Base-by-base conservation (phyloP, 2,888 invertebrate species). In the Eledone cirrhosa region DNA sequence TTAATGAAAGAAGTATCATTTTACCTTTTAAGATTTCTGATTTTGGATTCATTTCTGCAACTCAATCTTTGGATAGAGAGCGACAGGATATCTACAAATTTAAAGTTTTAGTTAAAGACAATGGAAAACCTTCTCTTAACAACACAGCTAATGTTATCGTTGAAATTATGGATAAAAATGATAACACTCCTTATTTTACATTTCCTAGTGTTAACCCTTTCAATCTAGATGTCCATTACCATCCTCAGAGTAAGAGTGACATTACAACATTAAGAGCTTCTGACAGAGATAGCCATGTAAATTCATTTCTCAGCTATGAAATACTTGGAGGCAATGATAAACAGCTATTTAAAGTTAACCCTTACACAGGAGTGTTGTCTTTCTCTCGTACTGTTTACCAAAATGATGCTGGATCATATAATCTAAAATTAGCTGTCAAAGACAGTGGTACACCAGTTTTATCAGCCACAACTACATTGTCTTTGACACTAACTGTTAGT, bases 41-140 rank as follows among this genome's bases (percentile, higher is more conserved):
- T 33, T 22, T 72, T 19, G 72, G 72, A n/a, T 41, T 72, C 3
- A 72, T 72, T n/a, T 72, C 72, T 0, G 41, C 72, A 31, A 72
- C 41, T 41, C 31, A 41, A 31, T 72, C 72, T 72, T n/a, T 72
- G 19, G 72, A 72, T 72, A 31, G 41, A 11, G 72, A 72, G 72
- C 41, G 31, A 31, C 72, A 72, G 31, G 72, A 72, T 16, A 31
- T 33, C 31, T 72, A 72, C 72, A 31, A n/a, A 33, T 72, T 72
- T 41, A 31, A 72, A 33, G 72, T 72, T 14, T 41, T 72, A 31
- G 72, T 72, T 13, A 72, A 33, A 33, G 72, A 72, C 72, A 72
- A 72, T 29, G 72, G 72, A 14, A 72, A n/a, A 72, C 72, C 72
- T n/a, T 72, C 33, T 41, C 41, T 72, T 22, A 72, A 72, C 33